Evolutionary conservation across 1,140 invertebrate genomes (phyloP).

Genomic region (Temnothorax curvispinosus): DNA sequence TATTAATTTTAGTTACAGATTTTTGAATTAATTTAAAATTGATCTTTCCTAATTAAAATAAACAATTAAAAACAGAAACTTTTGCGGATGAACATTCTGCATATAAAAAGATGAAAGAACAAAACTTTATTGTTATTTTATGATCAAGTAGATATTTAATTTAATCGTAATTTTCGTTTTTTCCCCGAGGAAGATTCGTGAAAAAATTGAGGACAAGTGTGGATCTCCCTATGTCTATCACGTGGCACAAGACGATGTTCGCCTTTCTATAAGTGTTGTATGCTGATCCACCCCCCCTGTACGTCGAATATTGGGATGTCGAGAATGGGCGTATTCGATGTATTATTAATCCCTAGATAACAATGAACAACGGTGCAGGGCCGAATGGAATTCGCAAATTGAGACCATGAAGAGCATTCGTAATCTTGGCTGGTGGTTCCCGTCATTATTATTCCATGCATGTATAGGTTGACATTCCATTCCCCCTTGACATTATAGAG

Average conservation of each 20-base stretch:
- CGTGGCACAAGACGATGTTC: conserved; percentile 7
- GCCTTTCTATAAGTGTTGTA: conserved; percentile 44
- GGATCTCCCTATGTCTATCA: not conserved
- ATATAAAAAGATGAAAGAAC: not conserved
- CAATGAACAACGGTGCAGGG: conserved; percentile 70
- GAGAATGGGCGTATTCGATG: conserved; percentile 62
- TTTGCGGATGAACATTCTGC: not conserved
- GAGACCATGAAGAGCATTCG: conserved; percentile 73
- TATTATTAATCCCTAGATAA: conserved; percentile 78
- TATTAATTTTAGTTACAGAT: conserved; percentile 27
- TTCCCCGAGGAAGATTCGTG: not conserved
- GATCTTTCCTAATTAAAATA: not conserved
- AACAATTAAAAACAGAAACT: not conserved
- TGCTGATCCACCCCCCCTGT: conserved; percentile 39
- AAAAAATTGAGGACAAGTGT: not conserved
- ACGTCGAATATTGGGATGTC: conserved; percentile 40
- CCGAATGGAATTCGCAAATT: conserved; percentile 76
- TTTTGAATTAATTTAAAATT: not conserved
- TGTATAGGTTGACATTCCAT: conserved; percentile 41
- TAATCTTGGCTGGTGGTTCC: conserved; percentile 58
- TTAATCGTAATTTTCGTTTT: not conserved
- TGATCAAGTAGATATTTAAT: not conserved
- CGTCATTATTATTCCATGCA: conserved; percentile 64
- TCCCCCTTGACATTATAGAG: not conserved
- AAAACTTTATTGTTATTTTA: not conserved